Evolutionary conservation across 2,797 vertebrate genomes (phyloP).

Genomic region (Anableps anableps): DNA sequence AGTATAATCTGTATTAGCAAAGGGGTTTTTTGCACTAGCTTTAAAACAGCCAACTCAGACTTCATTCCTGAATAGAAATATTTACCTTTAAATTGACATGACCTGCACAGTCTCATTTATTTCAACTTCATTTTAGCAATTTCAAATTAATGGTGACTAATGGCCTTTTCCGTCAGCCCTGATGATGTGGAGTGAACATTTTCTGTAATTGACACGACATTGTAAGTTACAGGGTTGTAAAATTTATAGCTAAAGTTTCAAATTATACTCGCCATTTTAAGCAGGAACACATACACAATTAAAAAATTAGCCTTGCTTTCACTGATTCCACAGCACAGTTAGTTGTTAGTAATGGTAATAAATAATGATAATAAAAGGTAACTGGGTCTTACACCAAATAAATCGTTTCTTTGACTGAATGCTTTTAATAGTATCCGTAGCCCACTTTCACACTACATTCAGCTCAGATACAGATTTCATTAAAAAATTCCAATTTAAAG

Average conservation of each 20-base stretch:
- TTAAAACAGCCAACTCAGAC: background rate
- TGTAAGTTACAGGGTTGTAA: slow-evolving; percentile 35
- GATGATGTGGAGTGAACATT: slow-evolving; percentile 20
- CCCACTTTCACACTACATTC: slow-evolving; percentile 34
- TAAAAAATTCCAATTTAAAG: too few relatives aligned
- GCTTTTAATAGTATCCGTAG: slow-evolving; percentile 14
- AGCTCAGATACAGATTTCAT: slow-evolving; percentile 5
- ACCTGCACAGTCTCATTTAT: background rate
- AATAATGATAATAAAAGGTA: background rate
- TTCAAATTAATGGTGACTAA: slow-evolving; percentile 30
- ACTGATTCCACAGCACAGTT: slow-evolving; percentile 20
- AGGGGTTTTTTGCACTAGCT: background rate
- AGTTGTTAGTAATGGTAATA: slow-evolving; percentile 14
- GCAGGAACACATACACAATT: slow-evolving; percentile 27
- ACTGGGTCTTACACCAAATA: background rate
- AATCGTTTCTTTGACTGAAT: background rate
- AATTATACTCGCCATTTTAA: slow-evolving; percentile 27
- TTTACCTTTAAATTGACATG: slow-evolving; percentile 7
- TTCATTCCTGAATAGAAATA: background rate
- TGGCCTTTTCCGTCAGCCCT: background rate
- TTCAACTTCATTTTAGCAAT: slow-evolving; percentile 18
- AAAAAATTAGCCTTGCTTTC: slow-evolving; percentile 38
- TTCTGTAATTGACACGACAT: slow-evolving; percentile 46
- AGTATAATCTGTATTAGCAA: background rate
- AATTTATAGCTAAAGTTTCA: slow-evolving; percentile 57